Percentiles rank a stretch among this genome's conserved stretches.
phyloP scores from a whole-genome alignment of 2,113 vertebrate genomes.

The Urocolius indicus region DNA sequence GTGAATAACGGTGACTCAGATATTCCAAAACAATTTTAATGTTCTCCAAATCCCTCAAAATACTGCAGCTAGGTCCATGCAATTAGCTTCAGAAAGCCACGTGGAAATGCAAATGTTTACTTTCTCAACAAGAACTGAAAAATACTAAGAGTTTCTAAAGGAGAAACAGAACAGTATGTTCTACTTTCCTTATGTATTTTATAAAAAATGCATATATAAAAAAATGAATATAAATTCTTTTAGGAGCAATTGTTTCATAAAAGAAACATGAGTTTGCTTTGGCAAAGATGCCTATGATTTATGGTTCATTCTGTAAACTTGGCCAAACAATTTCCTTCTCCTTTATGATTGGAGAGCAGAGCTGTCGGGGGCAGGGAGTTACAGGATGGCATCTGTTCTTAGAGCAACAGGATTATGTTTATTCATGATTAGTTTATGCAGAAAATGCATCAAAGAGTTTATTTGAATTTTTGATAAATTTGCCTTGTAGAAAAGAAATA shows the following conservation, averaged over 20 bases:
- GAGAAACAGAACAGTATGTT: conserved; percentile 63
- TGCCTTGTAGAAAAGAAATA: conserved; percentile 62
- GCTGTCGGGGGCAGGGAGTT: conserved; percentile 47
- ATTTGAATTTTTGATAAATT: conserved; percentile 75
- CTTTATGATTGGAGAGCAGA: conserved; percentile 58
- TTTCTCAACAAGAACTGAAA: conserved; percentile 59
- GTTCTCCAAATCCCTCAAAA: conserved; percentile 5
- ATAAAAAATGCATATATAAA: conserved; percentile 66
- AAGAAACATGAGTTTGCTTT: conserved; percentile 74
- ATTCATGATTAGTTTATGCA: conserved; percentile 72
- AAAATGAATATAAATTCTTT: conserved; percentile 70
- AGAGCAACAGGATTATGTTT: conserved; percentile 69
- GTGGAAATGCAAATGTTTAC: conserved; percentile 66
- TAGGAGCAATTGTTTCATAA: conserved; percentile 75
- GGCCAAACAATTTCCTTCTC: conserved; percentile 68
- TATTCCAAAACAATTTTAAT: conserved; percentile 13
- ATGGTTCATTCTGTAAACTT: conserved; percentile 72
- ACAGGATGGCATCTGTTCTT: conserved; percentile 64
- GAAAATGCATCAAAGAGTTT: conserved; percentile 67
- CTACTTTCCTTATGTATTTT: conserved; percentile 54
- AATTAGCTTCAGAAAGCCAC: conserved; percentile 10
- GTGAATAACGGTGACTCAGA: conserved; percentile 4
- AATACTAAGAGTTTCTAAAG: conserved; percentile 49
- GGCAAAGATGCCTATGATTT: conserved; percentile 70
- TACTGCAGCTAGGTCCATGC: not conserved